Conservation (phyloP, 2,113 vertebrate species). For the Prochilodus magdalenae region DNA sequence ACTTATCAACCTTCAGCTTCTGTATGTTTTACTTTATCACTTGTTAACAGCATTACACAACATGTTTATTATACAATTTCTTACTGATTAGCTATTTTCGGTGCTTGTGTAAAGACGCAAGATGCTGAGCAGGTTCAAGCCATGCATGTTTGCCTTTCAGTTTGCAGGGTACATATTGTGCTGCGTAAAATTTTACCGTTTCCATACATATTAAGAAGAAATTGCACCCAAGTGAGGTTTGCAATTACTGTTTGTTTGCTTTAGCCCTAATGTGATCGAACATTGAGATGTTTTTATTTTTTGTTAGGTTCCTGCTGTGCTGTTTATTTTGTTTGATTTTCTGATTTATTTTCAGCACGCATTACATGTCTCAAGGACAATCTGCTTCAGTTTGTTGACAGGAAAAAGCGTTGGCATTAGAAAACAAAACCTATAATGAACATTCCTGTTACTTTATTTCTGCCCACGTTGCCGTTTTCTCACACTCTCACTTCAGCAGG, state of each 20-base stretch:
- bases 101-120: background rate
- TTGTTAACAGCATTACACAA: background rate
- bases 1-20: background rate
- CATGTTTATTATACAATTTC: background rate
- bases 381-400: constrained; percentile 31
- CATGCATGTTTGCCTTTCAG: constrained; percentile 21
- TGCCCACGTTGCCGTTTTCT: background rate
- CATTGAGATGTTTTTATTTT: background rate
- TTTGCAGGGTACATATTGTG: background rate
- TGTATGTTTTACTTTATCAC: constrained; percentile 22
- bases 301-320: background rate
- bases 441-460: constrained; percentile 61
- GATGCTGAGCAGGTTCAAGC: background rate
- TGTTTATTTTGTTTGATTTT: background rate
- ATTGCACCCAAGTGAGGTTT: background rate
- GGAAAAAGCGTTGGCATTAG: background rate
- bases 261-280: background rate
- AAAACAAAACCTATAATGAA: constrained; percentile 45
- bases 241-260: background rate
- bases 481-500: background rate
- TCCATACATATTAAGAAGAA: background rate
- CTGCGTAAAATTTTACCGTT: background rate
- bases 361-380: constrained; percentile 25
- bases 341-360: background rate
- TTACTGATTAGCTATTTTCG: background rate